phyloP scores from a whole-genome alignment of 2,113 vertebrate genomes.

The Gorsachius goisagi region DNA sequence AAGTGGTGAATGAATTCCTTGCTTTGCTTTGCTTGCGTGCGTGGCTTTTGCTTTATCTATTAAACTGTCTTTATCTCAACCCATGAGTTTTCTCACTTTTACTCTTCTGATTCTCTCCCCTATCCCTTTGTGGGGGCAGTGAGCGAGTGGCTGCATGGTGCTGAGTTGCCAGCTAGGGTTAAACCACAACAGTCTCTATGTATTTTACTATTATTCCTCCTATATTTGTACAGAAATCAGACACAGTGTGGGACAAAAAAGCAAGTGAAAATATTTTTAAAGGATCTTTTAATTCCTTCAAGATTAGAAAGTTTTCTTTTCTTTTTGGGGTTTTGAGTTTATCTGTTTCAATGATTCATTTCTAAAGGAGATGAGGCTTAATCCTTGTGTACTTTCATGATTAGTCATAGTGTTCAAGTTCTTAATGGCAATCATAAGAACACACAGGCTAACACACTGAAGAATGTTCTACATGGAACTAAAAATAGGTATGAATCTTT shows the following conservation, averaged over 20 bases:
- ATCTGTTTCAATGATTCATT: not conserved
- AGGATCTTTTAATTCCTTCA: not conserved
- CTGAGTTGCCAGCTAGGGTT: no score
- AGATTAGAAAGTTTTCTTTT: not conserved
- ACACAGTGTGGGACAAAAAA: not conserved
- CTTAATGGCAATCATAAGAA: not conserved
- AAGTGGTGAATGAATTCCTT: no score
- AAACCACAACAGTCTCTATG: no score
- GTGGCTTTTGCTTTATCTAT: no score
- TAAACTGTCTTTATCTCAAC: no score
- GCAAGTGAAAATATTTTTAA: not conserved
- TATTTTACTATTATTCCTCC: not conserved
- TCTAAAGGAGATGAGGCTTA: not conserved
- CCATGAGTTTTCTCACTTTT: no score
- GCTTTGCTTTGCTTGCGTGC: no score
- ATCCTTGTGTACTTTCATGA: not conserved
- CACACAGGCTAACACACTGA: not conserved
- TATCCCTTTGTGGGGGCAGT: no score
- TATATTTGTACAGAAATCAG: not conserved
- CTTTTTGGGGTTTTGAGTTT: not conserved
- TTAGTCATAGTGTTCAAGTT: not conserved
- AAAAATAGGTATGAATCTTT: not conserved
- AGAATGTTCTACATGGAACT: not conserved
- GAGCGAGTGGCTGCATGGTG: no score
- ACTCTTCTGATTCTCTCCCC: no score